Evolutionary conservation across 2,888 invertebrate species (phyloP), one percentile per base, ranked within the genome.

Genomic region (Ernsta delagoae): DNA sequence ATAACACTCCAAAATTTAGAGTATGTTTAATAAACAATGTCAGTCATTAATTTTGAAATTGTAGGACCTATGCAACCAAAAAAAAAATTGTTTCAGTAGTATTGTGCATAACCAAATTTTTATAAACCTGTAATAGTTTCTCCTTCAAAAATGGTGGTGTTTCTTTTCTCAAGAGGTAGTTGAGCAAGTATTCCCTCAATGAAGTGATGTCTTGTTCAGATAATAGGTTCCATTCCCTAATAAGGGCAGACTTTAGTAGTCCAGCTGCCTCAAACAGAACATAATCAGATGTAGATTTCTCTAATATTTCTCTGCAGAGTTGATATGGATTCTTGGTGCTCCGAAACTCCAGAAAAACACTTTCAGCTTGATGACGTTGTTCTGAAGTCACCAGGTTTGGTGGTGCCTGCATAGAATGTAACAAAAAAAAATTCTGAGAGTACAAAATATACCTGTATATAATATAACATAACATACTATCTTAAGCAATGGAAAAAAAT

Each of bases 191-290:
- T 77, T 97, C 96, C 72, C 96, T 93, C 54, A 98, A 87, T 1
- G 96, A 95, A 56, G 94, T 93, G 71, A 97, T 95, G 83, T 97
- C 96, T 66, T 94, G 93, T 70, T 95, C 94, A n/a, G 95, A 93
- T 59, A 98, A 83, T 77, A 95, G 90, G 39, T 94, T 89, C 98
- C 98, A 98, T 91, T 98, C 98, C 79, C 97, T 94, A 65, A 98
- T 96, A 8, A 98, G 90, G 12, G 97, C 96, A 75, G 96, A 95
- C 88, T 97, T 97, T 70, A 98, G 89, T 24, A 98, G 94, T 71
- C 96, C 96, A 5, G 97, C 97, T 59, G 97, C 96, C 93, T 98
- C 98, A 90, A 98, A 98, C 64, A 97, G 88, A 5, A 98, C 97
- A 91, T 97, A 97, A 79, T 97, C 96, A 65, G 95, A 94, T 70